These are phyloP conservation scores for Aphelinus atriplicis DNA, from an alignment of 1,140 invertebrate genomes.

Conservation along the genomic window DNA sequence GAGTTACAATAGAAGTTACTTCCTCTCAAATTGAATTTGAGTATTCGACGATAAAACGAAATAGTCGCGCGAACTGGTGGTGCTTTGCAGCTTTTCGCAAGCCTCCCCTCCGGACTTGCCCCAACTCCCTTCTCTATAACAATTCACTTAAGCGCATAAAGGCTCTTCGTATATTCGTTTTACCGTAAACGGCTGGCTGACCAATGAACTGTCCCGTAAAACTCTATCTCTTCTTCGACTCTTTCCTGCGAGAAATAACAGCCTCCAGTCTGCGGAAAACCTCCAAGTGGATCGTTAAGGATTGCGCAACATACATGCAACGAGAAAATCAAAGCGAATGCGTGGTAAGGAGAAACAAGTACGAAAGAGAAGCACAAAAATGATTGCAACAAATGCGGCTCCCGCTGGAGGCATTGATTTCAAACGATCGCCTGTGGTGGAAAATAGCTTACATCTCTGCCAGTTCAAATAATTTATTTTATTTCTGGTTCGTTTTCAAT, in stretches of 20 bases:
- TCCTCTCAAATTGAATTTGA: slow-evolving; percentile 34
- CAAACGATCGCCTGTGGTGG: no score
- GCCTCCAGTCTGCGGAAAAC: neutral
- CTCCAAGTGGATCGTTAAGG: slow-evolving; percentile 19
- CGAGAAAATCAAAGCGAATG: no score
- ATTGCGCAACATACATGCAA: neutral
- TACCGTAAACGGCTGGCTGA: slow-evolving; percentile 13
- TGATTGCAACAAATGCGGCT: no score
- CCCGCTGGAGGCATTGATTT: no score
- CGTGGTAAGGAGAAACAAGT: no score
- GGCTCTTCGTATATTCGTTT: slow-evolving; percentile 17
- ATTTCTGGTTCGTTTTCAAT: no score
- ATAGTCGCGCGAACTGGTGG: slow-evolving; percentile 13
- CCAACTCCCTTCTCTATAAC: slow-evolving; percentile 5
- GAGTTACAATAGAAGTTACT: slow-evolving; percentile 36
- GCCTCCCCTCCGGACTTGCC: neutral
- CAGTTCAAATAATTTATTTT: no score
- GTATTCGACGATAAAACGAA: slow-evolving; percentile 31
- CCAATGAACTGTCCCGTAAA: slow-evolving; percentile 30
- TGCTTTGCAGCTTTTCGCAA: neutral
- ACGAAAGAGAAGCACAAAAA: no score
- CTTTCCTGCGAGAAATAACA: slow-evolving; percentile 5
- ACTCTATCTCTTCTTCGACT: slow-evolving; percentile 11
- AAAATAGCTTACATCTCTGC: no score
- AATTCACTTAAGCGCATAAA: slow-evolving; percentile 35